These are phyloP conservation scores for Microctenopoma steveboyesi DNA, from an alignment of 2,797 vertebrate species.

Conservation along the genomic window DNA sequence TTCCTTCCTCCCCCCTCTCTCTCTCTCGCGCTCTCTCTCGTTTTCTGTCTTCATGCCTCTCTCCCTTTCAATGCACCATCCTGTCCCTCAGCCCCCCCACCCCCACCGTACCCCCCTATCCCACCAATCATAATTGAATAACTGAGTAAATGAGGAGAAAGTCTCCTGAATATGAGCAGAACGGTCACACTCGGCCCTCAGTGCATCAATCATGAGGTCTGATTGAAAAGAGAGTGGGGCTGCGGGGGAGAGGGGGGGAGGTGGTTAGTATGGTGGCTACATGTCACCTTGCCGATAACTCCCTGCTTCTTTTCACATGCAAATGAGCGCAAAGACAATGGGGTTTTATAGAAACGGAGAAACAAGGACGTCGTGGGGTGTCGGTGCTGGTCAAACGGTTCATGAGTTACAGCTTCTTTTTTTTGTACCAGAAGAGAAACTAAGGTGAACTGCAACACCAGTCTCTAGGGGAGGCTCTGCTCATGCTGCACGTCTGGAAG, in stretches of 20 bases:
- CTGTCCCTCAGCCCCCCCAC: conserved; percentile 20
- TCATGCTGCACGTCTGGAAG: conserved; percentile 25
- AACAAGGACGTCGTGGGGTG: conserved; percentile 19
- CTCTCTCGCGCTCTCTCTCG: neutral
- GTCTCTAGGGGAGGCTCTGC: conserved; percentile 6
- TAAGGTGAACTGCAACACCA: conserved; percentile 3
- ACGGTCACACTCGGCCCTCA: conserved; percentile 72
- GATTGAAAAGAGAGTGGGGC: conserved; percentile 64
- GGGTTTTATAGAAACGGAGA: conserved; percentile 47
- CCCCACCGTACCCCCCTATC: conserved; percentile 34
- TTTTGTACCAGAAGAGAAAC: conserved; percentile 1
- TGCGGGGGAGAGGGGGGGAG: neutral
- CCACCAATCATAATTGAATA: conserved; percentile 79
- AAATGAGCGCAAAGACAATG: conserved; percentile 73
- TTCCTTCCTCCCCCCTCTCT: neutral
- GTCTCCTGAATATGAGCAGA: conserved; percentile 76
- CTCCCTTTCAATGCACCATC: conserved; percentile 39
- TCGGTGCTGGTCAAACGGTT: conserved; percentile 14
- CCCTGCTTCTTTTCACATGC: conserved; percentile 70
- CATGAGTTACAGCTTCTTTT: conserved; percentile 12
- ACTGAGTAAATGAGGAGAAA: conserved; percentile 74
- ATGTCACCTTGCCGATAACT: conserved; percentile 79
- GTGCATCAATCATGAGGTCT: conserved; percentile 75
- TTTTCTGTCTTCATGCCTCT: conserved; percentile 9
- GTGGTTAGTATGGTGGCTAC: conserved; percentile 54